Evolutionary conservation across 1,140 invertebrate genomes (phyloP), one percentile per base, ranked within the genome.

Genomic region (Tribolium madens): DNA sequence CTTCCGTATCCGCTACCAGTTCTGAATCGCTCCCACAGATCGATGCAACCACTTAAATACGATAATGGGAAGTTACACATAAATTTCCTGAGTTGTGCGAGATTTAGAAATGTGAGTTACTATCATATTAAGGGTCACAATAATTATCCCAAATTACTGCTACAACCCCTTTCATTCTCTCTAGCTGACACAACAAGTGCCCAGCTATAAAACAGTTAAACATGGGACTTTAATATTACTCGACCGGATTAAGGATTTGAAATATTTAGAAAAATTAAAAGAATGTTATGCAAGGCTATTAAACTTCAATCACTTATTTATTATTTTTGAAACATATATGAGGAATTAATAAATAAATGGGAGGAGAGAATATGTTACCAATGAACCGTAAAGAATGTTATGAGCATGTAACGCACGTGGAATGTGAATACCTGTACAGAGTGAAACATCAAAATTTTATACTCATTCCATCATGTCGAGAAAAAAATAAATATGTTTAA

Each of bases 1-100:
- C 57, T 64, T 64, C 57, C 57, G 57, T 57, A 57, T 57, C 52
- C 52, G 52, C 52, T 57, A n/a, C 52, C n/a, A 21, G 52, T 64
- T 64, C 57, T 13, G 57, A 64, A 64, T 64, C 57, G 57, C 57
- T 26, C 12, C 26, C 26, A 26, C 21, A 33, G 57, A 64, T 64
- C 57, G 57, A 64, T 64, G 26, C 0, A 1, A 36, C 26, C 57
- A 64, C 57, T 64, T 64, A 64, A 5, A 33, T 31, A 15, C 21
- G 26, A 18, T 26, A 26, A 57, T 17, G 50, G 15, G 2, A 17
- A 17, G 15, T 14, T 17, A 26, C 21, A 26, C 21, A 0, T 10
- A 31, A 31, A n/a, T n/a, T n/a, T 31, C 6, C 26, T 31, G 6
- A n/a, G 7, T 42, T 42, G 9, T 10, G 36, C 1, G 3, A 42